A percentile compares a stretch with the other conserved stretches of the same genome.
These are phyloP conservation scores for Ophioninae sp. DNA, from an alignment of 2,888 invertebrate genomes.

Conservation along the genomic window DNA sequence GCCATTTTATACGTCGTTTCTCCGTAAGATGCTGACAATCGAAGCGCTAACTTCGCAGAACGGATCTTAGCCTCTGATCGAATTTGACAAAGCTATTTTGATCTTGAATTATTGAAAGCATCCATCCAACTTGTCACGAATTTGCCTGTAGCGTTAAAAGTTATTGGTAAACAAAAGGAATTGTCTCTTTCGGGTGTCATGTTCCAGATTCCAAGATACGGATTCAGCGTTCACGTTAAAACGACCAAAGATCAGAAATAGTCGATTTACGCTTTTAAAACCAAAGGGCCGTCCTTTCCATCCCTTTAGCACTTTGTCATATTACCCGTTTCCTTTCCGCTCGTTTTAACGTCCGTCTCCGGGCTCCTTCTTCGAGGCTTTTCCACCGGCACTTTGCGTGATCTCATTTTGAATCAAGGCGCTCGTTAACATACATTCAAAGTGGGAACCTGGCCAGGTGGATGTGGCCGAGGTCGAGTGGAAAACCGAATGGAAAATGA, in stretches of 20 bases:
- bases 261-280: conserved; percentile 52
- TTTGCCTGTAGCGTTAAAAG: conserved; percentile 4
- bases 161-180: conserved; percentile 2
- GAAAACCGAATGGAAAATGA: conserved; percentile 68
- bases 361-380: conserved; percentile 22
- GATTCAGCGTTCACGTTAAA: conserved; percentile 66
- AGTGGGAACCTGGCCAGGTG: conserved; percentile 39
- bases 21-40: no score
- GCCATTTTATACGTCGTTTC: no score
- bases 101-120: no score
- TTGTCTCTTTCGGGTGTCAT: conserved; percentile 11
- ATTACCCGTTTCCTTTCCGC: not conserved
- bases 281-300: conserved; percentile 42
- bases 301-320: not conserved
- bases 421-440: conserved; percentile 32
- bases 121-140: conserved; percentile 4
- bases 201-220: conserved; percentile 18
- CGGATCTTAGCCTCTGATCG: no score
- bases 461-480: conserved; percentile 28
- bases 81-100: no score
- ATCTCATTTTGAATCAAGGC: conserved; percentile 7
- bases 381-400: conserved; percentile 13
- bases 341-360: conserved; percentile 31
- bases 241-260: conserved; percentile 49
- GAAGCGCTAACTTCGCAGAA: no score